Percentiles rank a stretch among this genome's conserved stretches.
Conservation (phyloP, 2,797 vertebrate species). For the Eospalax fontanierii region DNA sequence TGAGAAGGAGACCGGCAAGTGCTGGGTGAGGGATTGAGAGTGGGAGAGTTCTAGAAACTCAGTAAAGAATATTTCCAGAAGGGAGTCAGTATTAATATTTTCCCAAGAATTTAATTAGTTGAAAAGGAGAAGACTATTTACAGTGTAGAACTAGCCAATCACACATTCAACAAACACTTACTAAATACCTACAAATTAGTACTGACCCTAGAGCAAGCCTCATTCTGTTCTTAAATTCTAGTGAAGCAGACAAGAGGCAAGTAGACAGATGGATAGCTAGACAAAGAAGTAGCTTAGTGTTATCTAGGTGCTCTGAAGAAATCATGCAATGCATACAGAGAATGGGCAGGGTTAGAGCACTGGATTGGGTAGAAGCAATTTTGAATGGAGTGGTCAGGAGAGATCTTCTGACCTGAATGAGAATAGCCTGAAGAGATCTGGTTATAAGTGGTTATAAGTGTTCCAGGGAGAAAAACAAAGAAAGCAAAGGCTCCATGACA, state of each 20-base stretch:
- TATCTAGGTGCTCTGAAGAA: constrained; percentile 17
- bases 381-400: neutral
- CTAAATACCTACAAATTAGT: neutral
- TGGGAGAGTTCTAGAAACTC: neutral
- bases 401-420: constrained; percentile 2
- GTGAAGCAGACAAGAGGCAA: neutral
- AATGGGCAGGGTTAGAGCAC: neutral
- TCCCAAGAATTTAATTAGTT: neutral
- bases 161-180: neutral
- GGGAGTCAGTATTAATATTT: neutral
- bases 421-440: neutral
- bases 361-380: neutral
- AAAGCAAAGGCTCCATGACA: neutral
- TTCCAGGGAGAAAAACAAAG: neutral
- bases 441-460: no score
- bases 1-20: constrained; percentile 89
- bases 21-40: constrained; percentile 72
- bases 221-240: neutral
- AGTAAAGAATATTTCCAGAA: neutral
- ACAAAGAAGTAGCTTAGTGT: constrained; percentile 5
- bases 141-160: neutral
- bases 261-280: neutral
- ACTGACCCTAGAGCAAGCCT: neutral
- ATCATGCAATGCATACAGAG: neutral
- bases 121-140: neutral